Evolutionary conservation across 2,797 vertebrate species (phyloP).

Genomic region (Girardinus metallicus): DNA sequence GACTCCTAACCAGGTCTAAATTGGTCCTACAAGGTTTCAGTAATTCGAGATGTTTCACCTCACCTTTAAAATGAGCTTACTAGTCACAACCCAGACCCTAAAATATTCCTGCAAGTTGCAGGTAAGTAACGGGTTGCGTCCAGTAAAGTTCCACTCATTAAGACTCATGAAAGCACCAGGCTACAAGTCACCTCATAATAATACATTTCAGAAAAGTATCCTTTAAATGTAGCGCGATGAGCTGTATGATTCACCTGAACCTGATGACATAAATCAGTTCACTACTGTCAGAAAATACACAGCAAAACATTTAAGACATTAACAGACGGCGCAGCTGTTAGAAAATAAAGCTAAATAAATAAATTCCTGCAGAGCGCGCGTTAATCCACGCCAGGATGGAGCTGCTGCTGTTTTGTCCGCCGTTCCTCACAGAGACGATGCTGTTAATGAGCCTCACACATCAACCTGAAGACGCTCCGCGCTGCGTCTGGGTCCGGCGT

Average conservation of each 20-base stretch:
- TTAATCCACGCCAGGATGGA: conserved; percentile 56
- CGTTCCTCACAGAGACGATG: conserved; percentile 54
- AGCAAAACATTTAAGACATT: background rate
- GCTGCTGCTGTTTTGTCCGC: conserved; percentile 42
- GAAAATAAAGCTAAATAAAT: conserved; percentile 26
- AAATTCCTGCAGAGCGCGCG: conserved; percentile 14
- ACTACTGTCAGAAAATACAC: background rate
- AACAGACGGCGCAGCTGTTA: conserved; percentile 24
- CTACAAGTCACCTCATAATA: background rate
- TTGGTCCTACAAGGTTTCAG: background rate
- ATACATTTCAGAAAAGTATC: background rate
- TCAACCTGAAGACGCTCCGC: conserved; percentile 18
- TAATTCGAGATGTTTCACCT: background rate
- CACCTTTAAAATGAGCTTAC: background rate
- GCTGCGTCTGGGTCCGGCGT: background rate
- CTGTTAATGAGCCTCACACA: conserved; percentile 67
- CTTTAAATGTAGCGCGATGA: background rate
- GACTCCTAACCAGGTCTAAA: background rate
- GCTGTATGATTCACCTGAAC: background rate
- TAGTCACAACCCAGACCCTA: too few relatives aligned
- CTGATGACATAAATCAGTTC: background rate
- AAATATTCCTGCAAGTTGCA: too few relatives aligned
- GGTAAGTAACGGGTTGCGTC: too few relatives aligned
- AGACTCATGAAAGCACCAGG: background rate
- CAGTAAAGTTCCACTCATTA: too few relatives aligned